A percentile compares a stretch with the other conserved stretches of the same genome.
These are phyloP conservation scores for Drosophila elegans DNA, from an alignment of 1,140 invertebrate species.

Conservation along the genomic window DNA sequence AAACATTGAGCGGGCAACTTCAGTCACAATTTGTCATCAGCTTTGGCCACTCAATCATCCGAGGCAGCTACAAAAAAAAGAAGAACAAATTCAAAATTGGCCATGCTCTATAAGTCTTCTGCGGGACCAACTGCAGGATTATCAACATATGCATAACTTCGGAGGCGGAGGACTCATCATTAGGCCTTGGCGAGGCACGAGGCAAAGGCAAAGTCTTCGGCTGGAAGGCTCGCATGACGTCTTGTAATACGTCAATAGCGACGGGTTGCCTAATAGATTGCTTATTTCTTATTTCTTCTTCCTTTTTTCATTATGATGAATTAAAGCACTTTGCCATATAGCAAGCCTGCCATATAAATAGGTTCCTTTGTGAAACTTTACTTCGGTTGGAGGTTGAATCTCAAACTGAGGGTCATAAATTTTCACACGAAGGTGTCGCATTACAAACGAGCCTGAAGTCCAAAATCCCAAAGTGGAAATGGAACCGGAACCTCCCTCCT, in stretches of 20 bases:
- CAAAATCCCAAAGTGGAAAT: slow-evolving; percentile 19
- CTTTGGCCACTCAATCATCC: slow-evolving; percentile 69
- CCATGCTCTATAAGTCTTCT: slow-evolving; percentile 66
- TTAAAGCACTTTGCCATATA: slow-evolving; percentile 72
- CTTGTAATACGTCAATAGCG: slow-evolving; percentile 81
- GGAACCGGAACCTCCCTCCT: slow-evolving; percentile 46
- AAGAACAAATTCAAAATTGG: slow-evolving; percentile 53
- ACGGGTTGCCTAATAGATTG: slow-evolving; percentile 80
- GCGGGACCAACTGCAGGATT: slow-evolving; percentile 36
- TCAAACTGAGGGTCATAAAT: slow-evolving; percentile 58
- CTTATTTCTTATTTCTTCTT: slow-evolving; percentile 57
- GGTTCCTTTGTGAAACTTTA: slow-evolving; percentile 40
- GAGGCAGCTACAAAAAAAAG: slow-evolving; percentile 19
- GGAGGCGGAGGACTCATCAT: slow-evolving; percentile 33
- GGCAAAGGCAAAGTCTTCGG: slow-evolving; percentile 41
- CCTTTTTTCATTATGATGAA: slow-evolving; percentile 58
- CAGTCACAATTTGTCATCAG: slow-evolving; percentile 74
- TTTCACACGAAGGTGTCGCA: slow-evolving; percentile 81
- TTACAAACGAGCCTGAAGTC: slow-evolving; percentile 55
- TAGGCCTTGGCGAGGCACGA: slow-evolving; percentile 63
- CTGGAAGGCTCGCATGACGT: slow-evolving; percentile 68
- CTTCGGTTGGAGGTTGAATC: slow-evolving; percentile 12
- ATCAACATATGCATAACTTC: slow-evolving; percentile 47
- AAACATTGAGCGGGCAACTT: slow-evolving; percentile 33
- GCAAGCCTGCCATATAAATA: slow-evolving; percentile 26